These are phyloP conservation scores for Aproaerema taeniolella DNA, from an alignment of 2,888 invertebrate genomes.

Conservation along the genomic window DNA sequence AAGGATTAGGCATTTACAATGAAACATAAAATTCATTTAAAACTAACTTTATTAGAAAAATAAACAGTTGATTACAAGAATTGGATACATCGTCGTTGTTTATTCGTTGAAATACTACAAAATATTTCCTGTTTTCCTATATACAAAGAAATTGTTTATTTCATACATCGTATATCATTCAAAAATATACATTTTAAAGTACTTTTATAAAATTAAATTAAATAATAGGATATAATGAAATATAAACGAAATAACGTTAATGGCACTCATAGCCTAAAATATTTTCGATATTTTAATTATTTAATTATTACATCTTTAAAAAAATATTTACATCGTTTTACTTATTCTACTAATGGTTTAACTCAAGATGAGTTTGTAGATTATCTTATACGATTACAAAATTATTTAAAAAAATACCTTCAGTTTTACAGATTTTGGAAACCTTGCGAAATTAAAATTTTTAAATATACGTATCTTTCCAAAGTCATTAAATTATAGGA, in stretches of 20 bases:
- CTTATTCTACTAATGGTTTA: too few species aligned
- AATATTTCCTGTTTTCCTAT: conserved; percentile 8
- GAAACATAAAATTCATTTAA: too few species aligned
- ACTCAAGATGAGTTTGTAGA: too few species aligned
- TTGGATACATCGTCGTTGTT: conserved; percentile 44
- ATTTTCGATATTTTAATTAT: conserved; percentile 27
- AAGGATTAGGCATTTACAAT: too few species aligned
- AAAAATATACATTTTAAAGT: conserved; percentile 2
- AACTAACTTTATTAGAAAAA: conserved; percentile 31
- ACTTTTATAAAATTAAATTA: conserved; percentile 22
- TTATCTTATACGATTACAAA: too few species aligned
- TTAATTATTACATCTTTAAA: conserved; percentile 4
- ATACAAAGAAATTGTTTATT: conserved; percentile 7
- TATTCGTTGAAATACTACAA: conserved; percentile 27
- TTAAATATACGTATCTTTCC: too few species aligned
- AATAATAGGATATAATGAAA: conserved; percentile 28
- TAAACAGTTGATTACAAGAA: conserved; percentile 29
- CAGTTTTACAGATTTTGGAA: too few species aligned
- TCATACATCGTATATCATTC: background rate
- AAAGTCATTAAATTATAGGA: too few species aligned
- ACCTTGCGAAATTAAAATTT: too few species aligned
- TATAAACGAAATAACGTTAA: conserved; percentile 53
- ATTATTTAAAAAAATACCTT: too few species aligned
- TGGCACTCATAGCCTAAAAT: conserved; percentile 73
- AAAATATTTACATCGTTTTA: conserved; percentile 8